phyloP scores from a whole-genome alignment of 1,140 invertebrate species.

The Orius insidiosus region DNA sequence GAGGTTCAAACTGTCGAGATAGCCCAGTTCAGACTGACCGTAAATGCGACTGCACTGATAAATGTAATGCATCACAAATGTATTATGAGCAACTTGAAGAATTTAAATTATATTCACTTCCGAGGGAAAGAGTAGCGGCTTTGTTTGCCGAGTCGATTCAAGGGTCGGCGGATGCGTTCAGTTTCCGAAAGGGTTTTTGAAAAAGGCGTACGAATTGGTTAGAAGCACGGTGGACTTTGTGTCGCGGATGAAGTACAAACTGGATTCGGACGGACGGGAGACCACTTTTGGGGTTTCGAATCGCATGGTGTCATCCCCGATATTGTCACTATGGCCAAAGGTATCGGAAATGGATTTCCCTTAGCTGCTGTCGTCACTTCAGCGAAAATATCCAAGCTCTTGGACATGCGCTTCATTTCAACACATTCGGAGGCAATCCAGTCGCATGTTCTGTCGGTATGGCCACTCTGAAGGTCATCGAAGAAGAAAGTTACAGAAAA shows the following conservation, averaged over 20 bases:
- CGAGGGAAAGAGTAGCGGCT: slow-evolving; percentile 58
- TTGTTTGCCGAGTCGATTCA: slow-evolving; percentile 92
- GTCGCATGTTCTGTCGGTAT: slow-evolving; percentile 71
- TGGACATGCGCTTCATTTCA: slow-evolving; percentile 68
- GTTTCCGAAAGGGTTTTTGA: slow-evolving; percentile 75
- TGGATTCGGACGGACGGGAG: slow-evolving; percentile 86
- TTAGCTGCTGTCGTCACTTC: slow-evolving; percentile 87
- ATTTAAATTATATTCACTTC: slow-evolving; percentile 56
- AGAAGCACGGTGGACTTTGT: slow-evolving; percentile 64
- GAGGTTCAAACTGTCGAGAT: slow-evolving; percentile 71
- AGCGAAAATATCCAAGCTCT: slow-evolving; percentile 62
- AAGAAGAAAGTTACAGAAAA: slow-evolving; percentile 77
- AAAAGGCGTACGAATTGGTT: slow-evolving; percentile 62
- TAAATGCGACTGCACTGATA: slow-evolving; percentile 42
- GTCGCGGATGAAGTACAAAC: slow-evolving; percentile 91
- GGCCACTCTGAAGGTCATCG: slow-evolving; percentile 81
- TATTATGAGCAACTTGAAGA: slow-evolving; percentile 74
- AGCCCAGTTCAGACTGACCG: slow-evolving; percentile 59
- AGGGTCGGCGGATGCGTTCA: slow-evolving; percentile 79
- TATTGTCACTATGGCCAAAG: slow-evolving; percentile 77
- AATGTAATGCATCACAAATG: slow-evolving; percentile 54
- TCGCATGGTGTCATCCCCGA: slow-evolving; percentile 72
- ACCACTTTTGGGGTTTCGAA: slow-evolving; percentile 91
- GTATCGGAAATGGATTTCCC: slow-evolving; percentile 88
- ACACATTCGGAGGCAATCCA: slow-evolving; percentile 93